A percentile compares a stretch with the other conserved stretches of the same genome.
phyloP scores from a whole-genome alignment of 2,888 invertebrate species.

The Andrena dorsata region DNA sequence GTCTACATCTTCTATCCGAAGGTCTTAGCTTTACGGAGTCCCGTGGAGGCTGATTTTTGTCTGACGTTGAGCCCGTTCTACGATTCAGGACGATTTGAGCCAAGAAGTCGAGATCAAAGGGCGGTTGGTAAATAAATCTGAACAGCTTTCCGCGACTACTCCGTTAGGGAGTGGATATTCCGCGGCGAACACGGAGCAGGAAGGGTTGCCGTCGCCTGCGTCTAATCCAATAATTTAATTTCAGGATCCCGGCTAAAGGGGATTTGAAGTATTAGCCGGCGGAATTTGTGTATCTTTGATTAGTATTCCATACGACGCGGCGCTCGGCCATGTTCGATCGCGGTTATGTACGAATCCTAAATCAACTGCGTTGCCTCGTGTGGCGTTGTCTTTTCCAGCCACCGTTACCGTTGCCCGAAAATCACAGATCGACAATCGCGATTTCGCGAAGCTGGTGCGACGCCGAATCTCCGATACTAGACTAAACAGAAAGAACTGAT shows the following conservation, averaged over 20 bases:
- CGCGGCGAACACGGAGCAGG: slow-evolving; percentile 52
- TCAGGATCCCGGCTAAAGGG: slow-evolving; percentile 83
- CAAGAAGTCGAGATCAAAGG: slow-evolving; percentile 58
- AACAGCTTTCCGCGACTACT: slow-evolving; percentile 59
- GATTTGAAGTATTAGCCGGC: slow-evolving; percentile 84
- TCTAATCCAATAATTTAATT: slow-evolving; percentile 85
- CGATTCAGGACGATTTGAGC: slow-evolving; percentile 28
- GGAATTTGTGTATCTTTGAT: slow-evolving; percentile 85
- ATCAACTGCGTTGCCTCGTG: slow-evolving; percentile 76
- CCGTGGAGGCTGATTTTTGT: background rate
- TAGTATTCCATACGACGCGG: slow-evolving; percentile 83
- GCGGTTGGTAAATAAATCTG: slow-evolving; percentile 50
- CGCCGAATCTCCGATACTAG: background rate
- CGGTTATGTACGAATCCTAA: slow-evolving; percentile 82
- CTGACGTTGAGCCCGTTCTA: background rate
- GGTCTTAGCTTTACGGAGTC: background rate
- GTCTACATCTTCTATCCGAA: background rate
- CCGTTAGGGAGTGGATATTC: slow-evolving; percentile 62
- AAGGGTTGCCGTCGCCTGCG: slow-evolving; percentile 77
- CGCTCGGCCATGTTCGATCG: slow-evolving; percentile 81
- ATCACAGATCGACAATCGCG: slow-evolving; percentile 58
- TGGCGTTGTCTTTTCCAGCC: slow-evolving; percentile 73
- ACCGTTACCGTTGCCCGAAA: background rate
- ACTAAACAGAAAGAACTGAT: background rate
- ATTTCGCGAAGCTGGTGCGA: slow-evolving; percentile 54